Evolutionary conservation across 2,113 vertebrate genomes (phyloP).

Genomic region (Sylvilagus bachmani): DNA sequence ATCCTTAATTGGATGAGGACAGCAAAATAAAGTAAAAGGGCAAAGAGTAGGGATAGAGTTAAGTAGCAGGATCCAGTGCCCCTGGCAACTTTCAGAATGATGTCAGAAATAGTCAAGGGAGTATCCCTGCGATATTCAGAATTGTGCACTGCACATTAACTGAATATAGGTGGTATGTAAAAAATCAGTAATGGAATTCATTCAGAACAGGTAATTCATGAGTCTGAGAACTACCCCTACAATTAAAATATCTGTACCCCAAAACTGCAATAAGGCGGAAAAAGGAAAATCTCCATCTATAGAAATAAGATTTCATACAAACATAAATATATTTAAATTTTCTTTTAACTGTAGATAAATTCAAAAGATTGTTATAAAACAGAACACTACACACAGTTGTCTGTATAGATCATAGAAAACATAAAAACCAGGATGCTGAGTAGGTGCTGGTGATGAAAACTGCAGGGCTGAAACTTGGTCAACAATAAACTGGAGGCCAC

Average conservation of each 20-base stretch:
- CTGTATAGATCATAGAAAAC: conserved; percentile 83
- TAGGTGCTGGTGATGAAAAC: conserved; percentile 23
- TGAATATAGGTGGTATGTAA: not conserved
- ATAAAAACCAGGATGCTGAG: conserved; percentile 76
- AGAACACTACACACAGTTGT: conserved; percentile 80
- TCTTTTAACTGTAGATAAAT: conserved; percentile 85
- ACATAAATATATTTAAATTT: conserved; percentile 91
- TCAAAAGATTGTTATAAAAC: conserved; percentile 85
- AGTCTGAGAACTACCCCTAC: conserved; percentile 41
- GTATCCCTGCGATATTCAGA: not conserved
- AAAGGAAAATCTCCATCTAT: conserved; percentile 50
- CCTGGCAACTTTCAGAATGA: not conserved
- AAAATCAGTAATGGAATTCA: conserved; percentile 52
- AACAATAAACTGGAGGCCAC: conserved; percentile 47
- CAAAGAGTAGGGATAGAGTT: not conserved
- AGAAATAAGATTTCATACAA: conserved; percentile 88
- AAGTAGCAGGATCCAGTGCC: not conserved
- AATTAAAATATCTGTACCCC: conserved; percentile 59
- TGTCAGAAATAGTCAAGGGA: not conserved
- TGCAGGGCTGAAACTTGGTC: conserved; percentile 1
- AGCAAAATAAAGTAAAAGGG: conserved; percentile 29
- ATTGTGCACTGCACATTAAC: not conserved
- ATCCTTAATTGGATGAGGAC: conserved; percentile 40
- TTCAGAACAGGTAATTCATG: conserved; percentile 41
- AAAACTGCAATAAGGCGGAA: conserved; percentile 13